These are phyloP conservation scores for Tragelaphus buxtoni DNA, from an alignment of 2,113 vertebrate genomes.

Conservation along the genomic window DNA sequence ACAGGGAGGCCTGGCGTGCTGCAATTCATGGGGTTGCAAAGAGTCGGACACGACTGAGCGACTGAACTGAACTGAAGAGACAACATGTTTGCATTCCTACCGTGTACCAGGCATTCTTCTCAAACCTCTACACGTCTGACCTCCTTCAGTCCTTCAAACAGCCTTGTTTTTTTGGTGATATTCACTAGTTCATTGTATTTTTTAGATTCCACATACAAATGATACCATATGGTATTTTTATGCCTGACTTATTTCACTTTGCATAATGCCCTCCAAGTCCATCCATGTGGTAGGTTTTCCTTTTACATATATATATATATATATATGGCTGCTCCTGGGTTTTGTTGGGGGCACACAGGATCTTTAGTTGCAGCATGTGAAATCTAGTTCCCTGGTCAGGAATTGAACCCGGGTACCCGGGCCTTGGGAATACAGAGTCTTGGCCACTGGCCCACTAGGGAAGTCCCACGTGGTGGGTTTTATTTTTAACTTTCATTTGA, in stretches of 20 bases:
- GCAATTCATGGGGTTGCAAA: no score
- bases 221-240: not conserved
- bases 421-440: not conserved
- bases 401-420: accelerated
- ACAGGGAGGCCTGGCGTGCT: no score
- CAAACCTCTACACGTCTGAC: not conserved
- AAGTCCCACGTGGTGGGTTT: not conserved
- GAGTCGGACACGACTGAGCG: no score
- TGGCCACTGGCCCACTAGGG: not conserved
- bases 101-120: not conserved
- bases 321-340: not conserved
- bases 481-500: not conserved
- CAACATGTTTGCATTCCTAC: not conserved
- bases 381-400: not conserved
- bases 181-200: not conserved
- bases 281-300: not conserved
- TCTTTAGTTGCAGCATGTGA: not conserved
- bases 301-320: not conserved
- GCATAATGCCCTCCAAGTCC: not conserved
- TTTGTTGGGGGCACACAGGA: not conserved
- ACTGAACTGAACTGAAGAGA: not conserved
- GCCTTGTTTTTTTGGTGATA: not conserved
- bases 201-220: not conserved
- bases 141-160: not conserved
- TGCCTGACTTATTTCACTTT: not conserved